A percentile compares a stretch with the other conserved stretches of the same genome.
These are phyloP conservation scores for Oreonectes daqikongensis DNA, from an alignment of 2,797 vertebrate species.

Conservation along the genomic window DNA sequence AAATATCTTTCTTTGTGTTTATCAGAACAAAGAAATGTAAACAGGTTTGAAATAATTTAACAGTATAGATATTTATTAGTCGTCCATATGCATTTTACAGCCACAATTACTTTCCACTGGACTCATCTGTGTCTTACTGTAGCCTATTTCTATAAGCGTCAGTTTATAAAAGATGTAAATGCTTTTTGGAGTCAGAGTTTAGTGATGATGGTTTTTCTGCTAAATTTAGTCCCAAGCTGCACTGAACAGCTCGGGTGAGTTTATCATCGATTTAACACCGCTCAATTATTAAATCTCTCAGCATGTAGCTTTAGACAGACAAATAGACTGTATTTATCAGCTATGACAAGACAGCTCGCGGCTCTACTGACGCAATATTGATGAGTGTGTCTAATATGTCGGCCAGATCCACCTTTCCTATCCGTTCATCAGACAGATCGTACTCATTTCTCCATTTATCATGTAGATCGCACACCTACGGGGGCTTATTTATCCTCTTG, in stretches of 20 bases:
- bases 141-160: background rate
- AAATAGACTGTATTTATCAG: slow-evolving; percentile 37
- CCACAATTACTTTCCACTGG: background rate
- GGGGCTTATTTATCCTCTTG: slow-evolving; percentile 19
- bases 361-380: slow-evolving; percentile 24
- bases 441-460: slow-evolving; percentile 21
- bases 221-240: slow-evolving; percentile 24
- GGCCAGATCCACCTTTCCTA: slow-evolving; percentile 46
- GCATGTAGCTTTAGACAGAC: slow-evolving; percentile 36
- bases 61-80: too few relatives aligned
- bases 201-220: slow-evolving; percentile 5
- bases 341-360: slow-evolving; percentile 28
- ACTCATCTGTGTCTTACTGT: background rate
- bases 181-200: slow-evolving; percentile 23
- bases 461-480: slow-evolving; percentile 10
- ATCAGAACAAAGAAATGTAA: too few relatives aligned
- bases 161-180: slow-evolving; percentile 9
- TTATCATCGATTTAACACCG: slow-evolving; percentile 32
- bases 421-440: slow-evolving; percentile 41
- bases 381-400: slow-evolving; percentile 39
- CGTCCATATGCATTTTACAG: background rate
- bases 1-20: too few relatives aligned
- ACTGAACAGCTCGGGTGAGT: background rate
- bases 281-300: slow-evolving; percentile 31
- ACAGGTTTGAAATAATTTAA: too few relatives aligned